Percentiles rank a stretch among this genome's conserved stretches.
Evolutionary conservation across 1,140 invertebrate species (phyloP).

Genomic region (Agrypnia vestita): DNA sequence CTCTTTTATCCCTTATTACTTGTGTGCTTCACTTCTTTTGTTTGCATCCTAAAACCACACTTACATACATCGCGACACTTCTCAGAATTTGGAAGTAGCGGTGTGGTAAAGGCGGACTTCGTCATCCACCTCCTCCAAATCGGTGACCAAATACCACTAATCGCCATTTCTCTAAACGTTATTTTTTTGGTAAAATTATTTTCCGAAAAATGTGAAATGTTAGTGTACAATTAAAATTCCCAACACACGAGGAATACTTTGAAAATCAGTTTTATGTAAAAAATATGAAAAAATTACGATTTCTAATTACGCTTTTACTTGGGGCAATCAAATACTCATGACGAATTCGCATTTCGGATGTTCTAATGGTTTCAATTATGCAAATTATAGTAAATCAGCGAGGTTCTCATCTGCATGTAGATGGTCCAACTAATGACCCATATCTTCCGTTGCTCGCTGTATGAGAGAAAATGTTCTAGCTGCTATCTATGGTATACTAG

Average conservation of each 20-base stretch:
- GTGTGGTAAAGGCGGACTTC: no score
- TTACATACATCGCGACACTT: no score
- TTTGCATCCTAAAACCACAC: no score
- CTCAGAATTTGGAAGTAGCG: no score
- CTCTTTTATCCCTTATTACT: no score
- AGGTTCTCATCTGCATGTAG: conserved; percentile 25
- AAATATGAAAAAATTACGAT: neutral
- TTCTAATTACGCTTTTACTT: neutral
- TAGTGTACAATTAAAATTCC: neutral
- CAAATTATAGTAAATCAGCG: conserved; percentile 4
- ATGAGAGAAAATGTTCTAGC: neutral
- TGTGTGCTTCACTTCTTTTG: no score
- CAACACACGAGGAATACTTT: neutral
- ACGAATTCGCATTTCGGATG: neutral
- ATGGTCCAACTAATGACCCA: conserved; percentile 12
- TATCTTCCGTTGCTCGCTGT: neutral
- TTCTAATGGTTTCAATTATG: conserved; percentile 21
- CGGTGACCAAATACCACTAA: no score
- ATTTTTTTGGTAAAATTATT: no score
- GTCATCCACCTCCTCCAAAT: no score
- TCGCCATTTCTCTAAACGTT: no score
- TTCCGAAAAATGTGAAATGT: no score
- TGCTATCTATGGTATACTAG: no score
- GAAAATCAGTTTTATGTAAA: neutral
- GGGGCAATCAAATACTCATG: conserved; percentile 11